Evolutionary conservation across 23 tunicate genomes (phyloP), one percentile per base, ranked within the genome.

Genomic region (Trididemnum miniatum): DNA sequence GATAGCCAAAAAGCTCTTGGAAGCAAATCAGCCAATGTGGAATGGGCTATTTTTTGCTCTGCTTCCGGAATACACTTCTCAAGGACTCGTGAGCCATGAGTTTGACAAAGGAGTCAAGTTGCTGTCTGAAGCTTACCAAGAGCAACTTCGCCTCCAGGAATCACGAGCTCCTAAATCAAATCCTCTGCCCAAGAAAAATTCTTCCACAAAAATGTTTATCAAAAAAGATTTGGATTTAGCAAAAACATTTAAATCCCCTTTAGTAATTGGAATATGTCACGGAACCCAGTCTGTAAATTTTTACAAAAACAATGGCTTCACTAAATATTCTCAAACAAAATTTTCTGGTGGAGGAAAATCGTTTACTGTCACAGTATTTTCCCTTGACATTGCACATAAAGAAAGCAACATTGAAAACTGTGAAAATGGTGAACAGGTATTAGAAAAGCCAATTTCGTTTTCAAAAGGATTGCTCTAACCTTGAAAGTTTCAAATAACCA

Each of bases 21-120:
- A 80, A 27, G 12, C 65, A 0, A 74, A 74, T 35, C 2, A 76
- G 0, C 79, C 84, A 49, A 82, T 77, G 78, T 82, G 83, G 87
- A 75, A 80, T 67, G 87, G 81, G 9, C 25, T 82, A 1, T 88
- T 88, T 38, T 82, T 83, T 69, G 92, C 83, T 0, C 76, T 88
- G 26, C 44, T 29, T 20, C 87, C 92, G 59, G 79, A 88, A 31
- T 82, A 74, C 28, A 20, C 87, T 18, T 57, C 80, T 44, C 71
- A 76, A 34, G 92, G 92, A 64, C 2, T 74, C 3, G 87, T 15
- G 9, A 67, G 38, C 18, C 15, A 24, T 5, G 7, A 5, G 38
- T 67, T 67, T 67, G 38, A 67, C 7, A 32, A 67, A 31, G 38
- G 75, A 5, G 3, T 67, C 2, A 9, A 32, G 2, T 2, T 67